Conservation (phyloP, 2,113 vertebrate species). For the Dicerorhinus sumatrensis region DNA sequence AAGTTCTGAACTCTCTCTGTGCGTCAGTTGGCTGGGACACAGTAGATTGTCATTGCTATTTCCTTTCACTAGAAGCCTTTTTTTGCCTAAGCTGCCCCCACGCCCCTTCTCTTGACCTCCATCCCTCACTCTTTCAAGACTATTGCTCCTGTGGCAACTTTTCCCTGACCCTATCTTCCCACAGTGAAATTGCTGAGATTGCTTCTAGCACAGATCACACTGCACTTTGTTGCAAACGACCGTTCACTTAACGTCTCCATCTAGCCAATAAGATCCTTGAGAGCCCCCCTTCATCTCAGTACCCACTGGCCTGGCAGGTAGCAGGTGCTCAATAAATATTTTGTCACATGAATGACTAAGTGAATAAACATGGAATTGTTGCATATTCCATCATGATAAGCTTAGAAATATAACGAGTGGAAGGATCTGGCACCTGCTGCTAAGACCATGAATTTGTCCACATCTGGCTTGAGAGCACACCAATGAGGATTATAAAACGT, state of each 20-base stretch:
- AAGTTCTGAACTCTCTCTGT: background rate
- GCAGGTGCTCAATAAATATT: background rate
- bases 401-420: background rate
- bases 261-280: background rate
- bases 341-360: background rate
- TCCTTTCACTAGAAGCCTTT: background rate
- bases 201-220: too few relatives aligned
- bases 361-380: background rate
- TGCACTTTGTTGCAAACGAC: background rate
- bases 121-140: background rate
- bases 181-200: background rate
- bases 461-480: constrained; percentile 75
- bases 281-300: background rate
- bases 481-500: constrained; percentile 77
- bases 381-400: background rate
- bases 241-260: background rate
- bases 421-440: background rate
- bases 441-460: constrained; percentile 37
- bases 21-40: background rate
- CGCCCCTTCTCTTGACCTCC: background rate
- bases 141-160: background rate
- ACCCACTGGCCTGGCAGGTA: background rate
- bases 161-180: background rate
- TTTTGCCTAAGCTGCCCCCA: background rate
- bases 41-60: background rate